These are phyloP conservation scores for Vespertilio murinus DNA, from an alignment of 2,797 vertebrate species.

Conservation along the genomic window DNA sequence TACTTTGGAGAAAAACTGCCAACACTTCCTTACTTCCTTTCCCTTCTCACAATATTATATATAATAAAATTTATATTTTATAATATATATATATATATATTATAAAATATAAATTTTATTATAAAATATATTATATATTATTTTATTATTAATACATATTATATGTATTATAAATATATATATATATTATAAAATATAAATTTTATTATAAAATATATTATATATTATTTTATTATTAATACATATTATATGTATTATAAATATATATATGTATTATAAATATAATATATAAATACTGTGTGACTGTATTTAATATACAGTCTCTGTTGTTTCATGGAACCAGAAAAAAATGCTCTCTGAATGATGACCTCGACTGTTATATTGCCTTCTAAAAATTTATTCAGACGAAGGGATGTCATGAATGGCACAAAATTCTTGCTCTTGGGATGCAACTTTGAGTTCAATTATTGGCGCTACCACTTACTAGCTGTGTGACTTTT, in stretches of 20 bases:
- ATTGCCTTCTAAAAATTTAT: conserved; percentile 24
- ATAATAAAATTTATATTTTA: too few species aligned
- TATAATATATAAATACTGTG: background rate
- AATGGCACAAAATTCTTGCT: conserved; percentile 1
- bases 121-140: too few species aligned
- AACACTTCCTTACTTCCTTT: conserved; percentile 48
- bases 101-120: too few species aligned
- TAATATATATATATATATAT: too few species aligned
- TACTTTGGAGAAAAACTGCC: conserved; percentile 58
- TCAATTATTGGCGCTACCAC: background rate
- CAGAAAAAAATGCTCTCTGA: conserved; percentile 52
- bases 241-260: too few species aligned
- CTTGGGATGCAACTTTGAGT: background rate
- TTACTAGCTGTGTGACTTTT: background rate
- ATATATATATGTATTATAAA: too few species aligned
- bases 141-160: too few species aligned
- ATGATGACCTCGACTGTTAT: conserved; percentile 43
- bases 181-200: too few species aligned
- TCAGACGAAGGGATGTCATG: background rate
- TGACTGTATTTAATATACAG: too few species aligned
- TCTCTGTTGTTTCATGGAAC: conserved; percentile 48
- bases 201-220: too few species aligned
- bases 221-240: too few species aligned
- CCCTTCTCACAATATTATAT: background rate
- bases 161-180: too few species aligned